These are phyloP conservation scores for Boleophthalmus pectinirostris DNA, from an alignment of 2,113 vertebrate species.

Conservation along the genomic window DNA sequence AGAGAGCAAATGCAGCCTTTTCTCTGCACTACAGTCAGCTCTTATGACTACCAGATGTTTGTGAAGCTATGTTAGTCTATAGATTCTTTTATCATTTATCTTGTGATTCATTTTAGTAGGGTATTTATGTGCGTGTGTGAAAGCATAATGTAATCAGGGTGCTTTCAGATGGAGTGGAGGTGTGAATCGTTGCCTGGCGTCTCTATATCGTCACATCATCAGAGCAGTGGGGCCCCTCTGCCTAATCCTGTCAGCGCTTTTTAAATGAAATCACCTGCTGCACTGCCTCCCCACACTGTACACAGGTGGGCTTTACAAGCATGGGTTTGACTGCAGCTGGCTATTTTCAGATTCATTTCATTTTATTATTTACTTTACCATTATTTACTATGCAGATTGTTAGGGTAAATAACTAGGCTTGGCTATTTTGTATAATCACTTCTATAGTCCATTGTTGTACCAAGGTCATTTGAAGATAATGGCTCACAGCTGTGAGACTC, in stretches of 20 bases:
- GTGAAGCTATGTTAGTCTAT: slow-evolving; percentile 16
- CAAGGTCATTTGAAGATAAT: too few relatives aligned
- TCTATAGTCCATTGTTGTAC: too few relatives aligned
- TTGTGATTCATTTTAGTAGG: slow-evolving; percentile 11
- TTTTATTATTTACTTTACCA: too few relatives aligned
- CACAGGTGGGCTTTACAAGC: neutral
- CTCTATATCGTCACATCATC: slow-evolving; percentile 49
- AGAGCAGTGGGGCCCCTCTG: neutral
- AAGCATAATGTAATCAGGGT: slow-evolving; percentile 30
- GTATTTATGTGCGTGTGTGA: slow-evolving; percentile 10
- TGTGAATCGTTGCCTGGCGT: slow-evolving; percentile 50
- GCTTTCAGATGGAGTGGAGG: slow-evolving; percentile 20
- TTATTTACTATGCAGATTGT: too few relatives aligned
- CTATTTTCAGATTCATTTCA: too few relatives aligned
- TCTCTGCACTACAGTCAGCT: slow-evolving; percentile 23
- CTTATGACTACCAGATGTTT: slow-evolving; percentile 33
- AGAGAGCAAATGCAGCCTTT: slow-evolving; percentile 38
- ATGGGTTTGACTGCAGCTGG: neutral
- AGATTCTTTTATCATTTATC: slow-evolving; percentile 16
- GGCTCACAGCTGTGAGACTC: too few relatives aligned
- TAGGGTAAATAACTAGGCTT: too few relatives aligned
- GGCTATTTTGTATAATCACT: too few relatives aligned
- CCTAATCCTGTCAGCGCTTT: slow-evolving; percentile 54
- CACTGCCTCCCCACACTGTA: slow-evolving; percentile 3
- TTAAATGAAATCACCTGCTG: slow-evolving; percentile 48